Evolutionary conservation across 2,888 invertebrate species (phyloP).

Genomic region (Liodrosophila aerea): DNA sequence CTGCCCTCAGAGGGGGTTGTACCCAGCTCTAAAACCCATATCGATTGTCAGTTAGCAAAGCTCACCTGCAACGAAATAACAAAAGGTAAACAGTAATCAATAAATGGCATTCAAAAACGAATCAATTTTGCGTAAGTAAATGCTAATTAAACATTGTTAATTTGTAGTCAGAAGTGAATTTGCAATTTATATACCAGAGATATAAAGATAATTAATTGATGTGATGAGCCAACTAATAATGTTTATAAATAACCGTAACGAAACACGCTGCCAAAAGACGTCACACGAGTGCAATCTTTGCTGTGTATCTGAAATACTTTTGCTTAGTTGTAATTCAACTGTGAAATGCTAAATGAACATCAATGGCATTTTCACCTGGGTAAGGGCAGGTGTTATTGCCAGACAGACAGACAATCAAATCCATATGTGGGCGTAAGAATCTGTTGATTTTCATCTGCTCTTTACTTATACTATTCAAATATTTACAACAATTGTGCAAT

Average conservation of each 20-base stretch:
- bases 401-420: background rate
- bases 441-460: background rate
- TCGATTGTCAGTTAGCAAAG: conserved; percentile 30
- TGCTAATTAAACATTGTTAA: conserved; percentile 18
- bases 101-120: conserved; percentile 32
- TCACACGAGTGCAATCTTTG: conserved; percentile 45
- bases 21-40: background rate
- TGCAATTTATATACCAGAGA: background rate
- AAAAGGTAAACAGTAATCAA: conserved; percentile 54
- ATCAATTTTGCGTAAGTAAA: conserved; percentile 39
- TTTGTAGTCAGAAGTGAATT: background rate
- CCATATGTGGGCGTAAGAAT: too few species aligned
- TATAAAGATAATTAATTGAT: conserved; percentile 66
- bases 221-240: conserved; percentile 43
- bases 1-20: conserved; percentile 1
- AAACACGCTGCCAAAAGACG: conserved; percentile 57
- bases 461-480: background rate
- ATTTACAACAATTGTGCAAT: conserved; percentile 35
- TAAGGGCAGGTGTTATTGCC: conserved; percentile 30
- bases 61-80: conserved; percentile 68
- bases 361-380: conserved; percentile 36
- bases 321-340: conserved; percentile 9
- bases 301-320: conserved; percentile 13
- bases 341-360: conserved; percentile 23
- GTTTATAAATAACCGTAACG: conserved; percentile 49